Evolutionary conservation across 1,140 invertebrate genomes (phyloP).

Genomic region (Maconellicoccus hirsutus): DNA sequence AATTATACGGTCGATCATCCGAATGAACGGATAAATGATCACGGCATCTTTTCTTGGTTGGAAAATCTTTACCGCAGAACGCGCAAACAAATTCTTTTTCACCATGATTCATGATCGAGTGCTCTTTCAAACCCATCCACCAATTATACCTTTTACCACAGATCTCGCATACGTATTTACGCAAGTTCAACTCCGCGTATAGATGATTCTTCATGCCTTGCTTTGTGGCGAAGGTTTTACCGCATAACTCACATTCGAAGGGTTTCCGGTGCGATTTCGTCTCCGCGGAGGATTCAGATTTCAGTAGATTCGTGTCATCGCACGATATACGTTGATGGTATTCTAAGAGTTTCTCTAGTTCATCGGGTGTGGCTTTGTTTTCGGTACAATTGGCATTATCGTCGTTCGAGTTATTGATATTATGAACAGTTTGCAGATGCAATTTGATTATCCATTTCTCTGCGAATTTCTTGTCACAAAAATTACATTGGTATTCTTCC

Average conservation of each 20-base stretch:
- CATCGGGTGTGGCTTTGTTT: not conserved
- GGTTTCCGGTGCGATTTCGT: conserved; percentile 47
- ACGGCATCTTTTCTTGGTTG: conserved; percentile 3
- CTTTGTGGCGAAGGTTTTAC: conserved; percentile 85
- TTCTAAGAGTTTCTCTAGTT: not conserved
- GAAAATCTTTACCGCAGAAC: conserved; percentile 19
- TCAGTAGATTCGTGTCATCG: not conserved
- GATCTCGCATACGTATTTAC: conserved; percentile 23
- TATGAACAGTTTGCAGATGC: not conserved
- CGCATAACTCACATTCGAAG: conserved; percentile 70
- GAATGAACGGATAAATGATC: conserved; percentile 25
- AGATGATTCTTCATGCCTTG: conserved; percentile 85
- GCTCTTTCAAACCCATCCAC: conserved; percentile 23
- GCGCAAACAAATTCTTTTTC: conserved; percentile 23
- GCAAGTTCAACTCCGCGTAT: conserved; percentile 18
- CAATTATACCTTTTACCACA: conserved; percentile 23
- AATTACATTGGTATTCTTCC: not conserved
- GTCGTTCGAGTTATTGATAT: not conserved
- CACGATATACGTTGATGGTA: not conserved
- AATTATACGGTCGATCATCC: conserved; percentile 24
- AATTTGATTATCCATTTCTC: conserved; percentile 14
- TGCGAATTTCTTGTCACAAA: not conserved
- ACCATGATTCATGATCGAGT: conserved; percentile 15
- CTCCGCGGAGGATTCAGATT: not conserved
- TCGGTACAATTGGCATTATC: not conserved